These are phyloP conservation scores for Scaptomyza caliginosa DNA, from an alignment of 2,888 invertebrate species.

Conservation along the genomic window DNA sequence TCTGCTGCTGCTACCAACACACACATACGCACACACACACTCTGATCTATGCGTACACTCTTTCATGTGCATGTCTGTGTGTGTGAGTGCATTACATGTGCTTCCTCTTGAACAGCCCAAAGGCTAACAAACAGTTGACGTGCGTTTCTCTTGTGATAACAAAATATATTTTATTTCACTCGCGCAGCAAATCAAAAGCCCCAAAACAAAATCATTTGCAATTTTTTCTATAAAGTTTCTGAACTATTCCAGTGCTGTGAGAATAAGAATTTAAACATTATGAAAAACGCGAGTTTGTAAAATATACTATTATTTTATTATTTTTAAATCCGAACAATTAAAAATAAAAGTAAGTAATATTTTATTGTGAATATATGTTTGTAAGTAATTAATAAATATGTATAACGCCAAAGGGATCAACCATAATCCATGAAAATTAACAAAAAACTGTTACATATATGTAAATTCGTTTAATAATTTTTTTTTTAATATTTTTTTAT, in stretches of 20 bases:
- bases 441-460: constrained; percentile 9
- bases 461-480: neutral
- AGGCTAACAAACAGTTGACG: constrained; percentile 56
- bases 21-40: constrained; percentile 24
- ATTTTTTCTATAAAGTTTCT: constrained; percentile 37
- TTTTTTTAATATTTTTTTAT: constrained; percentile 31
- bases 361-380: neutral
- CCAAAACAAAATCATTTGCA: constrained; percentile 3
- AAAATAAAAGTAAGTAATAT: constrained; percentile 24
- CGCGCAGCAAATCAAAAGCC: constrained; percentile 18
- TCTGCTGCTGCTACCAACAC: constrained; percentile 40
- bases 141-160: constrained; percentile 71
- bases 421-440: constrained; percentile 16
- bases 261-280: constrained; percentile 26
- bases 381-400: no score
- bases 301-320: neutral
- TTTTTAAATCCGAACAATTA: constrained; percentile 6
- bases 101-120: constrained; percentile 53
- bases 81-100: constrained; percentile 49
- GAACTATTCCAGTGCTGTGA: constrained; percentile 57
- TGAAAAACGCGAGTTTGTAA: neutral
- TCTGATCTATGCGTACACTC: constrained; percentile 7
- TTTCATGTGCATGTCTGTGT: constrained; percentile 11
- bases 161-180: constrained; percentile 37
- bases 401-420: constrained; percentile 39